Base-by-base conservation (phyloP, 2,797 vertebrate genomes). In the Forpus xanthops region DNA sequence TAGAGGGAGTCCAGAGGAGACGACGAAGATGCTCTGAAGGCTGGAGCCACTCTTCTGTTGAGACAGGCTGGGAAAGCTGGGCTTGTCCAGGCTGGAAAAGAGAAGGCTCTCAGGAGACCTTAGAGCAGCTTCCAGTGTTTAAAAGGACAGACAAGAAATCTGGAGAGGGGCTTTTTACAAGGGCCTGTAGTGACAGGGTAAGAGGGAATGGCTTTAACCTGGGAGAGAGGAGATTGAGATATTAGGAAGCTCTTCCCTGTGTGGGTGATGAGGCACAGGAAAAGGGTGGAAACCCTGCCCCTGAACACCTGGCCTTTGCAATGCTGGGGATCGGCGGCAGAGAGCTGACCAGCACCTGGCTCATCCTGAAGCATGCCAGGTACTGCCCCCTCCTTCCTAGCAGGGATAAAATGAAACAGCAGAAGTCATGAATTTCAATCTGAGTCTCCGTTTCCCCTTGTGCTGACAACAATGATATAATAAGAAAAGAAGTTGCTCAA, bases 281-380 rank as follows among this genome's bases (percentile, higher is more conserved):
- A 35, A 67, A 30, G 41, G 62, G 15, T 42, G 58, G 44, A n/a
- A 73, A 15, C 6, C 21, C 30, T 42, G 45, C 31, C 3, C 27
- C 3, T 8, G 2, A 49, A 16, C 30, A 1, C 0, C 23, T 10
- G 85, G 52, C 75, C 55, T 16, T 18, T 3, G 14, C 7, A 3
- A 18, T 2, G 42, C 71, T 23, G 27, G 24, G 35, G 16, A 2
- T 14, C 2, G 35, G 15, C 23, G 6, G 28, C n/a, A 5, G 28
- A 6, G 39, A 10, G 37, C 42, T 15, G n/a, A 37, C 81, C 45
- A 52, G 72, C 28, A 3, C 50, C 5, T 11, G 6, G 12, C 47
- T 37, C 42, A 1, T 8, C 0, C 44, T 3, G 8, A 33, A 53
- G 39, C 16, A 31, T 10, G 2, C 8, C 65, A 8, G 15, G 10